phyloP scores from a whole-genome alignment of 1,140 invertebrate species.

The Leptestheria dahalacensis region DNA sequence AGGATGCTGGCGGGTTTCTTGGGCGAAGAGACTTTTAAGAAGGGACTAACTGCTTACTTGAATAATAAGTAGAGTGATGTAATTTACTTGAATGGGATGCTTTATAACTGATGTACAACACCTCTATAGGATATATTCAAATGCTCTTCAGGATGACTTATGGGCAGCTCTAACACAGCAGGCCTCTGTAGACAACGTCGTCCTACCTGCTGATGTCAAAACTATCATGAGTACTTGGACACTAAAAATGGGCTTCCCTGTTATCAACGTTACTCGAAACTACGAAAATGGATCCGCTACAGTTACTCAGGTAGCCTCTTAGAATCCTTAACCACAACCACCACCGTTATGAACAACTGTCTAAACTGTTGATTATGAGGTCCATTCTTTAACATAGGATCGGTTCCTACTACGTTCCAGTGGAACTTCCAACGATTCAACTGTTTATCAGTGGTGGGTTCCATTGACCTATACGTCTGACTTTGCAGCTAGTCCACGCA shows the following conservation, averaged over 20 bases:
- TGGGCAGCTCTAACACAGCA: slow-evolving; percentile 64
- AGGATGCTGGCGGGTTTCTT: slow-evolving; percentile 66
- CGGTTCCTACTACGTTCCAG: slow-evolving; percentile 4
- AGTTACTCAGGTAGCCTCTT: slow-evolving; percentile 43
- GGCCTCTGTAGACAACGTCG: slow-evolving; percentile 41
- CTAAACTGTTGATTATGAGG: too few species aligned
- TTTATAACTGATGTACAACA: too few species aligned
- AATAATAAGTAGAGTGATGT: too few species aligned
- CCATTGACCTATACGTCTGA: slow-evolving; percentile 15
- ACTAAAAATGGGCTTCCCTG: slow-evolving; percentile 68
- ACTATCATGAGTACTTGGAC: slow-evolving; percentile 84
- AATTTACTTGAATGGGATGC: too few species aligned
- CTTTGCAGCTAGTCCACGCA: not conserved
- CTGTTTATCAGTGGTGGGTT: slow-evolving; percentile 15
- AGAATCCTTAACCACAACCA: too few species aligned
- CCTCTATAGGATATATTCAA: slow-evolving; percentile 44
- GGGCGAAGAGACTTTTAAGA: slow-evolving; percentile 47
- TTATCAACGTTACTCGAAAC: slow-evolving; percentile 53
- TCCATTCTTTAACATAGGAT: slow-evolving; percentile 2
- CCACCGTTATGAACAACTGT: too few species aligned
- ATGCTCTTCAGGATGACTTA: slow-evolving; percentile 69
- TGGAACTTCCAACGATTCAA: slow-evolving; percentile 1
- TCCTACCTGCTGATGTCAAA: slow-evolving; percentile 44
- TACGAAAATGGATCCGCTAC: slow-evolving; percentile 38
- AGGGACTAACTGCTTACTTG: slow-evolving; percentile 59